Evolutionary conservation across 2,888 invertebrate genomes (phyloP), one percentile per base, ranked within the genome.

Genomic region (Pseudanteris insignis): DNA sequence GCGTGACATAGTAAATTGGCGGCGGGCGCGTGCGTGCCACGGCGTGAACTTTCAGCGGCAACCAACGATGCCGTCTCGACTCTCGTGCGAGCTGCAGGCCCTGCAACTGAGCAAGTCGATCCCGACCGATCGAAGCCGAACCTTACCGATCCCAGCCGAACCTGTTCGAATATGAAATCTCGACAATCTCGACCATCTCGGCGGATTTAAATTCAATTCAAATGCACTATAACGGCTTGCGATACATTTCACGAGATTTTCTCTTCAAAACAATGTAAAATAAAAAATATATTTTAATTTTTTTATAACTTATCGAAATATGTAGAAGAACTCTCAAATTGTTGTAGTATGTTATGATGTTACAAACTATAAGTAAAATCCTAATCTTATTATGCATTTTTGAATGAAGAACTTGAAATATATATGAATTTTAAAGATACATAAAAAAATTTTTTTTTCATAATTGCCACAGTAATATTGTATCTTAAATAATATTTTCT

Each of bases 21-120:
- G 54, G 53, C 53, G 38, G 29, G 54, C 54, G 54, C 54, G 54
- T 54, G 54, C 54, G 54, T 54, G 46, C 46, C 54, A 54, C 46
- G 46, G 54, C 54, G 46, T 40, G 54, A 54, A 54, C 54, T 54
- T 54, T 54, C 54, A 46, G 44, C 43, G 34, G 33, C 53, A 28
- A 12, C 36, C 18, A 24, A 43, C 53, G 37, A 34, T 37, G 44
- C 44, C 33, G 38, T 48, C 47, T 43, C 33, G n/a, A n/a, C 18
- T 18, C 18, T 4, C 6, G 26, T n/a, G 43, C 6, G 21, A 14
- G 32, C 4, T 12, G 7, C 8, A n/a, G 8, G 30, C 12, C 30
- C 11, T 26, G 26, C 26, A 26, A 26, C 6, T 14, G 18, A 34
- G 12, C 18, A n/a, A 13, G 12, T 28, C 46, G 46, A 47, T 36